phyloP scores from a whole-genome alignment of 2,797 vertebrate genomes.

The Botia almorhae region DNA sequence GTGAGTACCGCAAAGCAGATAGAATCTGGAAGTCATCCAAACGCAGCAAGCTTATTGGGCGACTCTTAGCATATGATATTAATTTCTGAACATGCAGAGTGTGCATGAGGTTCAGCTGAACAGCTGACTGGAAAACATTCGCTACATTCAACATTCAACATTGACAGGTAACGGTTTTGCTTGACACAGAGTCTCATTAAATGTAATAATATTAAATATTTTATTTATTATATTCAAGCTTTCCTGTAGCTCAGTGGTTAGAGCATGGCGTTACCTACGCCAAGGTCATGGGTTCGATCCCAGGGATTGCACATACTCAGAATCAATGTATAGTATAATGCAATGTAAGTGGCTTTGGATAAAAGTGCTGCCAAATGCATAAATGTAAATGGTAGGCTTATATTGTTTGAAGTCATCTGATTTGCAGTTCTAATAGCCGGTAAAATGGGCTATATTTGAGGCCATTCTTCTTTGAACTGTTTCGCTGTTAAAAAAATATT shows the following conservation, averaged over 20 bases:
- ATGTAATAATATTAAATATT: not conserved
- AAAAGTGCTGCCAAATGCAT: no score
- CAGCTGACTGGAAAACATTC: not conserved
- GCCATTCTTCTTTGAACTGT: no score
- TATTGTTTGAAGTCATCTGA: constrained; percentile 4
- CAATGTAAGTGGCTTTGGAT: no score
- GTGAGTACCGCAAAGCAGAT: constrained; percentile 59
- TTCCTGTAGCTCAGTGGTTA: no score
- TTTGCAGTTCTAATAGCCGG: not conserved
- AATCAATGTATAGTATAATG: no score
- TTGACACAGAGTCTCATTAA: constrained; percentile 25
- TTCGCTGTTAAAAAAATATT: no score
- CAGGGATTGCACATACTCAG: no score
- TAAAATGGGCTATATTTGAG: not conserved
- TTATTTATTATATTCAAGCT: no score
- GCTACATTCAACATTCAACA: not conserved
- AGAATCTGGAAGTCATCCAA: constrained; percentile 54
- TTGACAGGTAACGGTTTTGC: not conserved
- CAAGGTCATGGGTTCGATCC: no score
- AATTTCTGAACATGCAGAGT: constrained; percentile 24
- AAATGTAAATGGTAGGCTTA: not conserved
- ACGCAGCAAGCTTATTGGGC: constrained; percentile 8
- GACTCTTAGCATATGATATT: constrained; percentile 33
- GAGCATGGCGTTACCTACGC: no score
- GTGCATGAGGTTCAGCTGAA: not conserved